A percentile compares a stretch with the other conserved stretches of the same genome.
Evolutionary conservation across 2,888 invertebrate species (phyloP).

Genomic region (Gibbula magus): DNA sequence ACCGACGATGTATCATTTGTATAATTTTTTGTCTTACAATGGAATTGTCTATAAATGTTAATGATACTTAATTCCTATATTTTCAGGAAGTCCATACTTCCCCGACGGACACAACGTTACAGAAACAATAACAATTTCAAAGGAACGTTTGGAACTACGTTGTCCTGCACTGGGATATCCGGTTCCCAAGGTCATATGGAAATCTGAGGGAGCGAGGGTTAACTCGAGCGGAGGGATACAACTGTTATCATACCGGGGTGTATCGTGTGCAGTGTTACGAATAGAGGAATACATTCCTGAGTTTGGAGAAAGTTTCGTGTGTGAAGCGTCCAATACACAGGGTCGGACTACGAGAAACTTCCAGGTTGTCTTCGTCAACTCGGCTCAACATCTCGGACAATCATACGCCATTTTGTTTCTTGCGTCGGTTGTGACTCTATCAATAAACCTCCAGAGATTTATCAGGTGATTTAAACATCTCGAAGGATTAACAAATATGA

Average conservation of each 20-base stretch:
- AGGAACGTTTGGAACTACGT: background rate
- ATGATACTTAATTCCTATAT: background rate
- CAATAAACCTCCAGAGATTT: background rate
- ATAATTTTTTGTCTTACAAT: no score
- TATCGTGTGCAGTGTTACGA: background rate
- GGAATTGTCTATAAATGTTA: no score
- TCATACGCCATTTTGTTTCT: background rate
- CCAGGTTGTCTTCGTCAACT: background rate
- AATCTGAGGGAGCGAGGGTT: background rate
- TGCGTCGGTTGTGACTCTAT: background rate
- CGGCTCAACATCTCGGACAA: background rate
- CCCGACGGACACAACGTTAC: slow-evolving; percentile 9
- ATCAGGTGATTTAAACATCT: background rate
- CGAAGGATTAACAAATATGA: background rate
- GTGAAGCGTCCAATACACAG: slow-evolving; percentile 2
- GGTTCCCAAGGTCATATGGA: background rate
- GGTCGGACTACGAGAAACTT: slow-evolving; percentile 6
- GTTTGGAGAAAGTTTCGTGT: background rate
- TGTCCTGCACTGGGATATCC: slow-evolving; percentile 14
- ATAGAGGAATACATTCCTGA: slow-evolving; percentile 10
- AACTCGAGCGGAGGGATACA: background rate
- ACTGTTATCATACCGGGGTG: background rate
- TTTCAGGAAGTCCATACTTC: slow-evolving; percentile 16
- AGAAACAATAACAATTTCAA: background rate
- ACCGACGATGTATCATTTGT: no score